Percentiles rank a stretch among this genome's conserved stretches.
These are phyloP conservation scores for Stramonita haemastoma DNA, from an alignment of 2,888 invertebrate genomes.

Conservation along the genomic window DNA sequence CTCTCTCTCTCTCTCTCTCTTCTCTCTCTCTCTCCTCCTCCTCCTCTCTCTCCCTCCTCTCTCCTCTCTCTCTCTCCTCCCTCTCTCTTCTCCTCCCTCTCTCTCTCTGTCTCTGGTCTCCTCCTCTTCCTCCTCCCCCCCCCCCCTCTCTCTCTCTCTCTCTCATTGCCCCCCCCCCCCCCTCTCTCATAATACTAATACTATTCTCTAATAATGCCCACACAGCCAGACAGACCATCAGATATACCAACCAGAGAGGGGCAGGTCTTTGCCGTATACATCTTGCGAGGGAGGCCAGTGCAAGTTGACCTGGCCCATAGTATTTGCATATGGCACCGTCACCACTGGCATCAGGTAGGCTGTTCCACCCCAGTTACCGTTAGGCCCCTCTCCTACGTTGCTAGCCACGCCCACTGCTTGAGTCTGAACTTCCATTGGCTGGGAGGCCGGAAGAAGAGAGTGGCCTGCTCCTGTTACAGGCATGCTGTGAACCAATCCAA, in stretches of 20 bases:
- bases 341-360: conserved; percentile 52
- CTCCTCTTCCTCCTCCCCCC: too few relatives aligned
- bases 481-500: background rate
- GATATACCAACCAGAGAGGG: background rate
- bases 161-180: too few relatives aligned
- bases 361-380: conserved; percentile 20
- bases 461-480: background rate
- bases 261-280: background rate
- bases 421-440: background rate
- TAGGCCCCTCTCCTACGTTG: background rate
- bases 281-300: conserved; percentile 51
- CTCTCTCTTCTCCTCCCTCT: too few relatives aligned
- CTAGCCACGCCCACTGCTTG: background rate
- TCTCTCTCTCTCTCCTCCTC: too few relatives aligned
- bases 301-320: conserved; percentile 66
- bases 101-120: too few relatives aligned
- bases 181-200: too few relatives aligned
- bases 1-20: too few relatives aligned
- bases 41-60: too few relatives aligned
- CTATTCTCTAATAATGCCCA: background rate
- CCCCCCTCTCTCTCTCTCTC: too few relatives aligned
- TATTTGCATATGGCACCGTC: conserved; percentile 62
- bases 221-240: background rate
- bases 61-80: too few relatives aligned
- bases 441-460: background rate